Conservation (phyloP, 2,888 invertebrate genomes). For the Malacosoma neustria region DNA sequence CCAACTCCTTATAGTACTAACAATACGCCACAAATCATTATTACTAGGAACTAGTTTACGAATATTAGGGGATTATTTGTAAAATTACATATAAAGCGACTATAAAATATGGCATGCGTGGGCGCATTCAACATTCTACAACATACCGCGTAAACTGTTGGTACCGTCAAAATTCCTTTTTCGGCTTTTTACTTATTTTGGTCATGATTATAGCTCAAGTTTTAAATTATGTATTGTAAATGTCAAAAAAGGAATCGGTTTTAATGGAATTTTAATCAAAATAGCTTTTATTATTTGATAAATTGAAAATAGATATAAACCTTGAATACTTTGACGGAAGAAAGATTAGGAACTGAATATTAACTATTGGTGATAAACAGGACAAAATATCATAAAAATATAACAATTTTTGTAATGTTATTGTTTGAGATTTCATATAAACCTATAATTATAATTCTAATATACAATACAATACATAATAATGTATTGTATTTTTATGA, state of each 20-base stretch:
- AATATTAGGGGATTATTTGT: neutral
- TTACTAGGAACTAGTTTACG: neutral
- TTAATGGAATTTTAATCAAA: neutral
- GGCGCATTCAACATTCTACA: constrained; percentile 30
- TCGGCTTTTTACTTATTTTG: constrained; percentile 17
- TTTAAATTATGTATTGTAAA: constrained; percentile 3
- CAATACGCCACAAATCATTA: neutral
- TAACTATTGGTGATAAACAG: too few species aligned
- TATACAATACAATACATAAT: too few species aligned
- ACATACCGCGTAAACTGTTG: constrained; percentile 23
- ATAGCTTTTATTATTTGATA: too few species aligned
- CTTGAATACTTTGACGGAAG: too few species aligned
- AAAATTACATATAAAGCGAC: constrained; percentile 4
- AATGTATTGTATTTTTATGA: too few species aligned
- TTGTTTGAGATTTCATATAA: too few species aligned
- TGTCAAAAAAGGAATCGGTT: neutral
- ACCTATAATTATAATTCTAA: too few species aligned
- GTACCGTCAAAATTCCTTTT: neutral
- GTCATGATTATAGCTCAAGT: constrained; percentile 17
- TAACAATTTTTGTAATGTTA: too few species aligned
- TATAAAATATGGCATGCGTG: constrained; percentile 20
- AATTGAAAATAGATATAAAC: too few species aligned
- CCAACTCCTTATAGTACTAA: neutral
- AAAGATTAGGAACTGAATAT: too few species aligned
- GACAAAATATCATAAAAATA: too few species aligned